Conservation (phyloP, 2,797 vertebrate species). For the Enteromius mattozi region DNA sequence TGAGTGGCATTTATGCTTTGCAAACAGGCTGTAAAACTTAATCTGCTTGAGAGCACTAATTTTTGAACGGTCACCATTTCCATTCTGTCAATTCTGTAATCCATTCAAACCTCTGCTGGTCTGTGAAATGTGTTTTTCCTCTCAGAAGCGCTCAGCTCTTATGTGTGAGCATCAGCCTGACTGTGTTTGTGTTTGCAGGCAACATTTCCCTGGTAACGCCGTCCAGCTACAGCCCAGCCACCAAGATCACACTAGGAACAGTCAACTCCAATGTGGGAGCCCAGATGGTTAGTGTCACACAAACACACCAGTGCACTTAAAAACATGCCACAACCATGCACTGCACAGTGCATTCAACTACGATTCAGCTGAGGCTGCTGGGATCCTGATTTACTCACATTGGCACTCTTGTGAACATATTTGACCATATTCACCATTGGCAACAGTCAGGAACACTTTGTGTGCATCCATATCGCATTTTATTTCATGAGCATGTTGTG, state of each 20-base stretch:
- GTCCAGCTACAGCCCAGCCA: conserved; percentile 78
- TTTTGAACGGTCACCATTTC: not conserved
- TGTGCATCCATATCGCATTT: not conserved
- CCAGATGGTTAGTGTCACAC: conserved; percentile 80
- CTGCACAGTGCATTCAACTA: not conserved
- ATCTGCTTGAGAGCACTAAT: not conserved
- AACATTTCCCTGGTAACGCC: conserved; percentile 79
- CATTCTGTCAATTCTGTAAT: not conserved
- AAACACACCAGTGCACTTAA: conserved; percentile 1
- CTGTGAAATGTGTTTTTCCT: conserved; percentile 17
- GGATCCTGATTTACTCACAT: not conserved
- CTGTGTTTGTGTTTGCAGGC: conserved; percentile 70
- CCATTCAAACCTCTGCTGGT: not conserved
- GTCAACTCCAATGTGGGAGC: conserved; percentile 84
- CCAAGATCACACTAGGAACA: conserved; percentile 83
- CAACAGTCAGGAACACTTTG: not conserved
- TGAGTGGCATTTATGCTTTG: not conserved
- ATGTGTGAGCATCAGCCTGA: conserved; percentile 16
- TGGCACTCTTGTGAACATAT: not conserved
- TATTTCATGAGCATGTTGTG: not conserved
- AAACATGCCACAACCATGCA: conserved; percentile 9
- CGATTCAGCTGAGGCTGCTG: not conserved
- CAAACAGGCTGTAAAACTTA: not conserved
- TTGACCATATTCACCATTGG: not conserved
- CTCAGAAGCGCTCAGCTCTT: not conserved